phyloP scores from a whole-genome alignment of 2,888 invertebrate genomes.

The Choristoneura rosaceana region DNA sequence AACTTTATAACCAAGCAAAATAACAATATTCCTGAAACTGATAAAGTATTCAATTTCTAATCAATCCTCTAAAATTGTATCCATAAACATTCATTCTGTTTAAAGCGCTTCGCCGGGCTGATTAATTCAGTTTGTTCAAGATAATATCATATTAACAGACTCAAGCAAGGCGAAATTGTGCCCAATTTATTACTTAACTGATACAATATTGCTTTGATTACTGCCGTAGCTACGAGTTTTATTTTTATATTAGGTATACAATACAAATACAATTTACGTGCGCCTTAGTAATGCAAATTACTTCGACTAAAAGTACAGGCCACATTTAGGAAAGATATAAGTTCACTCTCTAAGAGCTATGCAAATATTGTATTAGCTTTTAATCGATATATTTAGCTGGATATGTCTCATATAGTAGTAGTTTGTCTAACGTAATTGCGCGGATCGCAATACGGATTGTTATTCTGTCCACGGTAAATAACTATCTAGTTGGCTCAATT shows the following conservation, averaged over 20 bases:
- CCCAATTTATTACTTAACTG: not conserved
- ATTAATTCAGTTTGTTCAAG: conserved; percentile 26
- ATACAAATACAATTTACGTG: no score
- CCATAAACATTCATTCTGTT: conserved; percentile 15
- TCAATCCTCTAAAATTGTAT: conserved; percentile 20
- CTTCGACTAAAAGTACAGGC: not conserved
- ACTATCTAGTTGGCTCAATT: conserved; percentile 27
- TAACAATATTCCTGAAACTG: conserved; percentile 8
- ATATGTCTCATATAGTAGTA: not conserved
- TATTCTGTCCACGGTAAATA: conserved; percentile 27
- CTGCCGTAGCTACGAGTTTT: not conserved
- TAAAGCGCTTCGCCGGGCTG: conserved; percentile 7
- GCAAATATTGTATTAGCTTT: not conserved
- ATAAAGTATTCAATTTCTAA: conserved; percentile 7
- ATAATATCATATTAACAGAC: conserved; percentile 19
- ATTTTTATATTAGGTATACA: not conserved
- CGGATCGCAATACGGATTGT: conserved; percentile 16
- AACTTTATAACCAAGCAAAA: conserved; percentile 1
- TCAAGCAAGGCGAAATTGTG: conserved; percentile 11
- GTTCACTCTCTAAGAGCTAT: no score
- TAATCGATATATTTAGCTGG: not conserved
- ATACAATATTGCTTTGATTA: conserved; percentile 15
- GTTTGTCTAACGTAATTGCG: conserved; percentile 11
- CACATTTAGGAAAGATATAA: not conserved
- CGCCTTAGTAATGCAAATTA: not conserved